Percentiles rank a stretch among this genome's conserved stretches.
phyloP scores from a whole-genome alignment of 2,113 vertebrate species.

The Anhinga anhinga region DNA sequence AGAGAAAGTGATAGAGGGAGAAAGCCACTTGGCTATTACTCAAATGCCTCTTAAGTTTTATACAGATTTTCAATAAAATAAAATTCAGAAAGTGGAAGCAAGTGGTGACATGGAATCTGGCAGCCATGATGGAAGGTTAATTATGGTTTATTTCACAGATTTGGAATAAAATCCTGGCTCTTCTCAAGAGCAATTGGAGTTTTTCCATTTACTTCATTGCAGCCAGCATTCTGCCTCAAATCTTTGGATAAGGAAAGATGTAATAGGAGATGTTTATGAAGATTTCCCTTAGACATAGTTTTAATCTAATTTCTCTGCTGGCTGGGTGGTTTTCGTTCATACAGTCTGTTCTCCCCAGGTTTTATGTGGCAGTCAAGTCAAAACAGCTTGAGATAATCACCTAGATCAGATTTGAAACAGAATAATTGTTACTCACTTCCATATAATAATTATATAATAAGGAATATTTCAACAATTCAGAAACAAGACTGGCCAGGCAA shows the following conservation, averaged over 20 bases:
- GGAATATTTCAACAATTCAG: neutral
- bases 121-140: slow-evolving; percentile 25
- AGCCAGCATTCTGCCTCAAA: neutral
- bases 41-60: neutral
- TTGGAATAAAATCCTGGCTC: slow-evolving; percentile 32
- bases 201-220: slow-evolving; percentile 22
- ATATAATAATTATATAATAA: neutral
- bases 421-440: neutral
- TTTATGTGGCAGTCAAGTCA: neutral
- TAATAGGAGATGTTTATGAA: slow-evolving; percentile 47
- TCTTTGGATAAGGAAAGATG: slow-evolving; percentile 26
- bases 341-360: neutral
- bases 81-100: slow-evolving; percentile 36
- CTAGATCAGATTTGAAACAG: neutral
- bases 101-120: slow-evolving; percentile 51
- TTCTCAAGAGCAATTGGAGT: neutral
- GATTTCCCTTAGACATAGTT: slow-evolving; percentile 12
- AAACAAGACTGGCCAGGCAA: neutral
- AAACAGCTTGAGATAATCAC: neutral
- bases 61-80: neutral
- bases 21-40: neutral
- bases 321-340: neutral
- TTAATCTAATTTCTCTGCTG: slow-evolving; percentile 28
- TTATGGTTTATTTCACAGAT: slow-evolving; percentile 39
- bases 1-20: neutral